phyloP scores from a whole-genome alignment of 64 coral and sea anemone species.

The Montipora efflorescens region DNA sequence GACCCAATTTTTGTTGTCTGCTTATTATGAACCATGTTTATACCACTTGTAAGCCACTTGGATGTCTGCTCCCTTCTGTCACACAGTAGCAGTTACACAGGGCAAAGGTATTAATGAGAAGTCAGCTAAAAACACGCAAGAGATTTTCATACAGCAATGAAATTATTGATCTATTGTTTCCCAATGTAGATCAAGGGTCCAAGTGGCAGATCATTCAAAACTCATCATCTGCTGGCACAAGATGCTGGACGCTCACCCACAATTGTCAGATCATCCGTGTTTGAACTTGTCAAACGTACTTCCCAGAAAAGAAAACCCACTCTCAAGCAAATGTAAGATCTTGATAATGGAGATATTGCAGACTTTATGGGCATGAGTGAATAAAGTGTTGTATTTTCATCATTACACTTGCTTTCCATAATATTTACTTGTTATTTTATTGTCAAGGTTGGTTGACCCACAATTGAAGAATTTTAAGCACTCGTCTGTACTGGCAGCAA shows the following conservation, averaged over 20 bases:
- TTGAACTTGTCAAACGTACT: slow-evolving; percentile 96
- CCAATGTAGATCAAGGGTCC: slow-evolving; percentile 58
- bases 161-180: background rate
- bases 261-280: slow-evolving; percentile 82
- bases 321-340: slow-evolving; percentile 88
- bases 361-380: background rate
- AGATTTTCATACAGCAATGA: no score
- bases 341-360: background rate
- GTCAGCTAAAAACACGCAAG: no score
- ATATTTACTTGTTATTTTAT: background rate
- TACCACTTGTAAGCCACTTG: no score
- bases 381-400: background rate
- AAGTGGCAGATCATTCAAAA: slow-evolving; percentile 80
- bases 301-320: slow-evolving; percentile 92
- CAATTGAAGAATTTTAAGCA: slow-evolving; percentile 89
- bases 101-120: no score
- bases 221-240: slow-evolving; percentile 72
- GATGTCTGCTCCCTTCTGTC: no score
- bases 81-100: no score
- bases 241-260: slow-evolving; percentile 94
- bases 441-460: slow-evolving; percentile 81
- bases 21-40: no score
- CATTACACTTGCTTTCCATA: background rate
- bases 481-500: slow-evolving; percentile 61
- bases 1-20: no score